Conservation (phyloP, 2,113 vertebrate species). For the Pluvialis apricaria region DNA sequence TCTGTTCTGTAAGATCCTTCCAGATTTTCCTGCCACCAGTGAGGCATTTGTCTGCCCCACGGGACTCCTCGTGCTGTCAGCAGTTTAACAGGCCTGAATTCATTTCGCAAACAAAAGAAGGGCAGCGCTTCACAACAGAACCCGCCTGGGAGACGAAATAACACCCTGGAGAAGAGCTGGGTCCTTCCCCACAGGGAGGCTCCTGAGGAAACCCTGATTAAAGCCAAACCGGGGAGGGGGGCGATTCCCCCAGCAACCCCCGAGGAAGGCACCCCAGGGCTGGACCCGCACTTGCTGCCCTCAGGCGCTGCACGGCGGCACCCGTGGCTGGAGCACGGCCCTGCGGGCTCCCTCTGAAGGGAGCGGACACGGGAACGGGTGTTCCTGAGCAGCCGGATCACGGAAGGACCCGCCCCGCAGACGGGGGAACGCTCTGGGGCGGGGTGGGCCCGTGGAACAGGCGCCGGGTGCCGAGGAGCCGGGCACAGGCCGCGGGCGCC, state of each 20-base stretch:
- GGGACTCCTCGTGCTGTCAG: not conserved
- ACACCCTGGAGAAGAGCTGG: no score
- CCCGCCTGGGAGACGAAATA: no score
- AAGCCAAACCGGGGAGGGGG: accelerated
- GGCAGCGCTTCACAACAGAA: not conserved
- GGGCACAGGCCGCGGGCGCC: not conserved
- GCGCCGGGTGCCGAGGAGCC: no score
- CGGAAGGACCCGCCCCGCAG: no score
- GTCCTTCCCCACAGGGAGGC: no score
- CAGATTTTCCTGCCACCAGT: not conserved
- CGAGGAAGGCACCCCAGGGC: not conserved
- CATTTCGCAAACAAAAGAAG: not conserved
- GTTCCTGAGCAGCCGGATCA: not conserved
- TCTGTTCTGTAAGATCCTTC: not conserved
- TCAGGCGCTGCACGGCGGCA: not conserved
- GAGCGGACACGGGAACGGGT: no score
- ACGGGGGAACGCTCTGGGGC: not conserved
- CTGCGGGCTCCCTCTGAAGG: not conserved
- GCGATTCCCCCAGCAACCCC: not conserved
- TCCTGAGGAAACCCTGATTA: no score
- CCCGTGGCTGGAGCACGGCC: accelerated
- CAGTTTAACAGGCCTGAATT: not conserved
- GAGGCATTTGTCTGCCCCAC: not conserved
- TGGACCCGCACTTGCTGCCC: not conserved
- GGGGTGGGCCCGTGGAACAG: not conserved